Conservation (phyloP, 2,113 vertebrate species). For the Hiodon alosoides region DNA sequence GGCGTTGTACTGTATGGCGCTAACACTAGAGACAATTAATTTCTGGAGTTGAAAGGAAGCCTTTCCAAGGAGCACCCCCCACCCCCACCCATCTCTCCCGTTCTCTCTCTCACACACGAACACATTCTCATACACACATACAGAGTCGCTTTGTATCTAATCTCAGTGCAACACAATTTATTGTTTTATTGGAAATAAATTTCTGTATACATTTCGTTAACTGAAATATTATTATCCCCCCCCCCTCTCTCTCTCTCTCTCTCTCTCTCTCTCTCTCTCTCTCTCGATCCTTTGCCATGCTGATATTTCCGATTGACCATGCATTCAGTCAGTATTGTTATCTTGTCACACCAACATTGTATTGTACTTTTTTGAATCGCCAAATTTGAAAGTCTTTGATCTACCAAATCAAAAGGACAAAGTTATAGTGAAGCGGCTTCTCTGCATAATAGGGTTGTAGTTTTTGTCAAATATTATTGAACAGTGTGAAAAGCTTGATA, state of each 20-base stretch:
- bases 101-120: background rate
- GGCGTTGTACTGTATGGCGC: slow-evolving; percentile 69
- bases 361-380: slow-evolving; percentile 73
- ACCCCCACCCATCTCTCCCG: background rate
- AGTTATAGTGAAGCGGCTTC: slow-evolving; percentile 74
- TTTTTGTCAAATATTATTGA: slow-evolving; percentile 37
- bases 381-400: slow-evolving; percentile 80
- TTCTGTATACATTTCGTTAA: too few relatives aligned
- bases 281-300: slow-evolving; percentile 58
- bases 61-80: slow-evolving; percentile 40
- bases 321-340: slow-evolving; percentile 73
- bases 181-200: too few relatives aligned
- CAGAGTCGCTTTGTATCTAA: background rate
- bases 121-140: too few relatives aligned
- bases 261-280: slow-evolving; percentile 14
- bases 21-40: slow-evolving; percentile 69
- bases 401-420: slow-evolving; percentile 82
- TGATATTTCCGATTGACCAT: slow-evolving; percentile 80
- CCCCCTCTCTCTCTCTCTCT: background rate
- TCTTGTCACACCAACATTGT: slow-evolving; percentile 84
- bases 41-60: slow-evolving; percentile 60
- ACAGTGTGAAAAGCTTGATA: slow-evolving; percentile 41
- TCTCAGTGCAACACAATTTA: too few relatives aligned
- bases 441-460: slow-evolving; percentile 58
- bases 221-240: background rate